Evolutionary conservation across 2,113 vertebrate species (phyloP), one percentile per base, ranked within the genome.

Genomic region (Nothobranchius furzeri): DNA sequence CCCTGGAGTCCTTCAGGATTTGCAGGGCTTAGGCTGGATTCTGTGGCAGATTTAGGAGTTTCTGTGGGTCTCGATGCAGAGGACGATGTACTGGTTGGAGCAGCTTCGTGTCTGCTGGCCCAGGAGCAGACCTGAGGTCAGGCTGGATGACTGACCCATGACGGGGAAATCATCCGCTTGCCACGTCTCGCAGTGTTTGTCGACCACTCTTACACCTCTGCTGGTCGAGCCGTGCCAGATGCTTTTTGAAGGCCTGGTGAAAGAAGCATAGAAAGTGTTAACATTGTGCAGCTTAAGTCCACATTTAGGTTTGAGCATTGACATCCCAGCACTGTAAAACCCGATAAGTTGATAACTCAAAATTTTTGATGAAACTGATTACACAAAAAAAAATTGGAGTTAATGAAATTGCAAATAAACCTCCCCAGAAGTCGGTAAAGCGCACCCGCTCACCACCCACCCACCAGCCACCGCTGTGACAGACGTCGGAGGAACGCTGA

Each of bases 151-250:
- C 79, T 96, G 91, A 59, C 98, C 98, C 2, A 70, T 89, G 68
- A 95, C 93, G 0, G 94, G 93, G 79, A 81, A 14, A 69, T 93
- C 90, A 11, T 93, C 85, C 1, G 92, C 93, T 35, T 92, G 91
- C 98, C 98, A 99, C 0, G 90, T 94, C 92, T 97, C 96, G 24
- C 98, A 99, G 93, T 96, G 96, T 77, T 91, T 95, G 89, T 94
- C 94, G 63, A 91, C 76, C 60, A 95, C 84, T 14, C 96, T 91
- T 20, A 90, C 82, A 0, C 98, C 98, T 3, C 82, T 80, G 69
- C 75, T 58, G 71, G 69, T 94, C 60, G 97, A 98, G 52, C 98
- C 97, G 0, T 99, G 98, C 96, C 97, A 99, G 59, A 97, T 68
- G 50, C 92, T 91, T 88, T 98, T 99, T 60, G 95, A 93, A 55